Base-by-base conservation (phyloP, 1,140 invertebrate genomes). In the Lordiphosa mommai region DNA sequence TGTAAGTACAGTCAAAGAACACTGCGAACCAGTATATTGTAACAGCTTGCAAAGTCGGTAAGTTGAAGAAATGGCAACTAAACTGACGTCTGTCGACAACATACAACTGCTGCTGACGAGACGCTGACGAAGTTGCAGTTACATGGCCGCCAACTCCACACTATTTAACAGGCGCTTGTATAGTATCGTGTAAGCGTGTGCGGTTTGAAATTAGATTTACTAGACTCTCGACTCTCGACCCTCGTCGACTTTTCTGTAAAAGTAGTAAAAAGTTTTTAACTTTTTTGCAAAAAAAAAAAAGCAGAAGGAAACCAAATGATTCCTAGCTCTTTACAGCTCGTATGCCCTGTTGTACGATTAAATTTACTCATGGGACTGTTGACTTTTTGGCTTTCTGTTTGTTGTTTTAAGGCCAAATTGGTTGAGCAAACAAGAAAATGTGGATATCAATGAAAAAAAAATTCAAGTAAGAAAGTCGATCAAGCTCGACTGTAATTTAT, bases 181-280 rank as follows among this genome's bases (percentile, higher is more conserved):
- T 37, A 27, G 23, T 10, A 32, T 23, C 47, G 40, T 43, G 14
- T 64, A 23, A 48, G 55, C 41, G 55, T 61, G 69, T 69, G 65
- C 32, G 76, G 76, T 71, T 74, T 56, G 61, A 80, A 80, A 80
- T 80, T 80, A 82, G 76, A 82, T 82, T 80, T 80, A 74, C 74
- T 74, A 80, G 60, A 74, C 73, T 82, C 53, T 61, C 65, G 53
- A 56, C 65, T 66, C 33, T 6, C 4, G 33, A 41, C 44, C 30
- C 51, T 23, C n/a, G 4, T 2, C 33, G 29, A 17, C 4, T 30
- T 17, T 41, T 27, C 48, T 41, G 23, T 48, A 59, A 80, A 61
- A 70, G 70, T 80, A 63, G 50, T 50, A 53, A 82, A 73, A 80
- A 74, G 70, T 73, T 63, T 48, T 58, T 47, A 73, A 61, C 47